Conservation (phyloP, 2,113 vertebrate genomes). For the Tychaedon coryphoeus region DNA sequence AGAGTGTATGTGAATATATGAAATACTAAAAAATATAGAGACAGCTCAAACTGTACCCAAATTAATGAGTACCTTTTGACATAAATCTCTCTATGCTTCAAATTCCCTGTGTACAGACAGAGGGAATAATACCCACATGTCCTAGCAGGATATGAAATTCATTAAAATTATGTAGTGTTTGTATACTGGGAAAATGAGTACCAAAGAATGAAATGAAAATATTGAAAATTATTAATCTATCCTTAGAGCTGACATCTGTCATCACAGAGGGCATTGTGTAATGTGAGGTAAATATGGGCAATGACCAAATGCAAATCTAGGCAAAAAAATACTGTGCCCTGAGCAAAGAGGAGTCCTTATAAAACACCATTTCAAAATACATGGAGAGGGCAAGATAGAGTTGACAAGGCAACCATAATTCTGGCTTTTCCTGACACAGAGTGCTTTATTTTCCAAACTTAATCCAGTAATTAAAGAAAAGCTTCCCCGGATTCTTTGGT, state of each 20-base stretch:
- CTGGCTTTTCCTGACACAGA: not conserved
- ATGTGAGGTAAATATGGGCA: not conserved
- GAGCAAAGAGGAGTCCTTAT: not conserved
- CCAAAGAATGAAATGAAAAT: constrained; percentile 4
- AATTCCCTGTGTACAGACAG: not conserved
- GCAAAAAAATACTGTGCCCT: not conserved
- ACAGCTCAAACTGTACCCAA: not conserved
- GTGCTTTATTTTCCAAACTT: not conserved
- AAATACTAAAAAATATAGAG: not conserved
- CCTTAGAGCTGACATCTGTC: not conserved
- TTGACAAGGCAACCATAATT: not conserved
- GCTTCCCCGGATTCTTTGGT: not conserved
- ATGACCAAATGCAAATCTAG: not conserved
- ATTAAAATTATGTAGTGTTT: constrained; percentile 37
- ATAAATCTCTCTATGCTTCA: not conserved
- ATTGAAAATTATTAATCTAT: not conserved
- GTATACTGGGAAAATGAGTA: not conserved
- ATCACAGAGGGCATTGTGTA: not conserved
- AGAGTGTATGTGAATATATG: not conserved
- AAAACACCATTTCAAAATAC: not conserved
- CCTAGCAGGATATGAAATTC: constrained; percentile 16
- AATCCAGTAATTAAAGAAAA: not conserved
- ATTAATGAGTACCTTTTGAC: constrained; percentile 6
- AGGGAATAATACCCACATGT: not conserved
- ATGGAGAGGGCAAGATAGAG: not conserved